Conservation (phyloP, 2,113 vertebrate species). For the Sarotherodon lohbergeri region DNA sequence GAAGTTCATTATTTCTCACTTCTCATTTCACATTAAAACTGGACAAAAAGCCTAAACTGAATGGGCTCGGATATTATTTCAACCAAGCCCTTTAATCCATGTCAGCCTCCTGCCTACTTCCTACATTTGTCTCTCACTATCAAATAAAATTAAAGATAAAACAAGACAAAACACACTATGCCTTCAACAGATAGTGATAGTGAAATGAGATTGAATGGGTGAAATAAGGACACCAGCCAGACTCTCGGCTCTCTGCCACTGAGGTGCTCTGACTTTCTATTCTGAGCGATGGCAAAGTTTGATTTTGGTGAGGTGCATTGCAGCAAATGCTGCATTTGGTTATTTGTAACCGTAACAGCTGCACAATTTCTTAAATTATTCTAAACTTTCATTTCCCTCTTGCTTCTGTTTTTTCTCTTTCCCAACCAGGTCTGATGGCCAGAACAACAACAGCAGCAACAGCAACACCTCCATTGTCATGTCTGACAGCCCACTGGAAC, state of each 20-base stretch:
- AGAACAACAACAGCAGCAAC: conserved; percentile 29
- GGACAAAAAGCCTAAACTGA: neutral
- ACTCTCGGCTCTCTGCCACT: neutral
- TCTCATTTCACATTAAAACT: neutral
- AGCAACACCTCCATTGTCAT: conserved; percentile 22
- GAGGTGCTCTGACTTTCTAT: neutral
- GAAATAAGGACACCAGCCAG: neutral
- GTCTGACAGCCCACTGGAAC: conserved; percentile 77
- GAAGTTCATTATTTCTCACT: neutral
- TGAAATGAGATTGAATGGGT: neutral
- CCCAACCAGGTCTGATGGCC: conserved; percentile 28
- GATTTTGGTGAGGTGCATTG: neutral
- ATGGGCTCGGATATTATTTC: neutral
- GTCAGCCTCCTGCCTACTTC: neutral
- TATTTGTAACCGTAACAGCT: neutral
- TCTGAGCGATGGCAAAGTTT: neutral
- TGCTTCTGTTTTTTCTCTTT: conserved; percentile 1
- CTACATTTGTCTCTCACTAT: neutral
- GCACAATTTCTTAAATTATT: neutral
- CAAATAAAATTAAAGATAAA: neutral
- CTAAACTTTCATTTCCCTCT: neutral
- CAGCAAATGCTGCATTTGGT: neutral
- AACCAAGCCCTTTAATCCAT: neutral
- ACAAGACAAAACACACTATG: neutral
- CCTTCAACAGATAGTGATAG: neutral